Conservation (phyloP, 2,113 vertebrate genomes). For the Phoxinus phoxinus region DNA sequence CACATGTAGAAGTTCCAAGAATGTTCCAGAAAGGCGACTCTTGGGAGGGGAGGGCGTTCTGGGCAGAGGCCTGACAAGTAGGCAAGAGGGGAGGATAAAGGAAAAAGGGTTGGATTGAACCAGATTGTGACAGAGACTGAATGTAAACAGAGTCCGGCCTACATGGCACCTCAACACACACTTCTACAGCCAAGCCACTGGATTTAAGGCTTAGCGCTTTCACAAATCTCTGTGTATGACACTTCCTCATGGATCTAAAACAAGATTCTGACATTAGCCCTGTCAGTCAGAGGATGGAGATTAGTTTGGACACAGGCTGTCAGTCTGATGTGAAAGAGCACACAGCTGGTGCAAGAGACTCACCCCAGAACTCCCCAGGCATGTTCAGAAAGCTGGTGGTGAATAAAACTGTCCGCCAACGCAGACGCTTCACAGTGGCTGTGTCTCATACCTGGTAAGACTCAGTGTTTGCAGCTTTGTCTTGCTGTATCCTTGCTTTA, state of each 20-base stretch:
- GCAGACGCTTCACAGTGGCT: slow-evolving; percentile 88
- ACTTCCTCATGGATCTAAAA: slow-evolving; percentile 34
- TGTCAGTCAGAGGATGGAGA: slow-evolving; percentile 83
- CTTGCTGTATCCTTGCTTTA: neutral
- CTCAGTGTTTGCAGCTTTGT: neutral
- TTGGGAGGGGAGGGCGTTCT: slow-evolving; percentile 78
- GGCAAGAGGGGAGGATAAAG: slow-evolving; percentile 66
- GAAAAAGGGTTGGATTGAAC: slow-evolving; percentile 33
- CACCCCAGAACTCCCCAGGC: slow-evolving; percentile 81
- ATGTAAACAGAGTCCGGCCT: neutral
- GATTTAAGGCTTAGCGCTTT: slow-evolving; percentile 1
- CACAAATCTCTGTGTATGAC: neutral
- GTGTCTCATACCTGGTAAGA: slow-evolving; percentile 89
- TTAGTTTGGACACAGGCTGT: slow-evolving; percentile 81
- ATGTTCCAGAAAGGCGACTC: slow-evolving; percentile 77
- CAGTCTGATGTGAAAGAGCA: slow-evolving; percentile 76
- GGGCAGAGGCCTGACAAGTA: slow-evolving; percentile 72
- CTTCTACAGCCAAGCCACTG: neutral
- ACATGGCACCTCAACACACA: neutral
- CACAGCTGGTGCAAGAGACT: slow-evolving; percentile 80
- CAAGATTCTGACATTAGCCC: slow-evolving; percentile 63
- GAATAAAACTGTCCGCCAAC: slow-evolving; percentile 86
- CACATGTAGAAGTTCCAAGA: slow-evolving; percentile 57
- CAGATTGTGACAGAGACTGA: slow-evolving; percentile 20
- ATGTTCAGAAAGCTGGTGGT: slow-evolving; percentile 88